Percentiles rank a stretch among this genome's conserved stretches.
These are phyloP conservation scores for Gari tellinella DNA, from an alignment of 2,888 invertebrate species.

Conservation along the genomic window DNA sequence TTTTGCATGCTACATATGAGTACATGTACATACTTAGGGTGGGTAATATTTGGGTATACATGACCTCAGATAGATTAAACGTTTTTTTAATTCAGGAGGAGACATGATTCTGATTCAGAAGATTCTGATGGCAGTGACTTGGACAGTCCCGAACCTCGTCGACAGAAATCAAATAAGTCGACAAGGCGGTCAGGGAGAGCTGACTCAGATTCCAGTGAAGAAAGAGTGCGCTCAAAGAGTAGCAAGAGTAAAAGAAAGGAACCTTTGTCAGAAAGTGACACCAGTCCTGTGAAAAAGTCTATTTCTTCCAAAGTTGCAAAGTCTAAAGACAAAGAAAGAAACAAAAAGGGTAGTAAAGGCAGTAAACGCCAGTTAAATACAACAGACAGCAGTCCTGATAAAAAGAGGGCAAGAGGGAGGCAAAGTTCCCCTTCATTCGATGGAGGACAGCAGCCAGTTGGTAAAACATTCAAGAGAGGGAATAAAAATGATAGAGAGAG, in stretches of 20 bases:
- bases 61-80: not conserved
- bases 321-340: not conserved
- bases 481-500: no score
- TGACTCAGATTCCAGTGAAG: constrained; percentile 13
- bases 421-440: not conserved
- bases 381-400: constrained; percentile 21
- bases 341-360: constrained; percentile 2
- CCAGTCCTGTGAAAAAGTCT: constrained; percentile 30
- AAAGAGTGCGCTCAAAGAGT: not conserved
- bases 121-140: constrained; percentile 33
- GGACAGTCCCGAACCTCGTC: no score
- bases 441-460: not conserved
- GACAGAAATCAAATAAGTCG: not conserved
- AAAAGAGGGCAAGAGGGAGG: constrained; percentile 5
- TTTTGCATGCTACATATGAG: no score
- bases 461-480: not conserved
- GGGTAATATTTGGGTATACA: not conserved
- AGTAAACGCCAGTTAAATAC: constrained; percentile 3
- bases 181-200: not conserved
- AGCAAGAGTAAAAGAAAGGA: constrained; percentile 4
- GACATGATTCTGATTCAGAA: constrained; percentile 36
- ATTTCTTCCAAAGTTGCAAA: constrained; percentile 22
- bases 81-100: constrained; percentile 27
- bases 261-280: constrained; percentile 34
- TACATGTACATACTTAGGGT: no score